Evolutionary conservation across 2,888 invertebrate genomes (phyloP).

Genomic region (Drosophila siamana): DNA sequence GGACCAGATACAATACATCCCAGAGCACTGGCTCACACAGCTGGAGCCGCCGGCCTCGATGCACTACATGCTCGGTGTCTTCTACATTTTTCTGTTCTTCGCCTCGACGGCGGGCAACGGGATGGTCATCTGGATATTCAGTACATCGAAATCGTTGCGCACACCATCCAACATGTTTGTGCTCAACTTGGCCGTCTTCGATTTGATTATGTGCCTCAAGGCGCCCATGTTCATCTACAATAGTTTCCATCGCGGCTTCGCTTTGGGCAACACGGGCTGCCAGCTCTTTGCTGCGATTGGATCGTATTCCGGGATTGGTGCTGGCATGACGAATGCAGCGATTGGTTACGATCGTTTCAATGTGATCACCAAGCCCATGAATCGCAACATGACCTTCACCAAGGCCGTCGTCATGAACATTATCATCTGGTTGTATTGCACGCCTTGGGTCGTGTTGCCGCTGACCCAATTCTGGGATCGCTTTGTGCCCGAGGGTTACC

Average conservation of each 20-base stretch:
- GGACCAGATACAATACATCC: slow-evolving; percentile 90
- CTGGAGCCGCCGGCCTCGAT: slow-evolving; percentile 92
- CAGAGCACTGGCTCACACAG: slow-evolving; percentile 92
- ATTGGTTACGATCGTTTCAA: slow-evolving; percentile 93
- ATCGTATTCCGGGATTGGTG: slow-evolving; percentile 91
- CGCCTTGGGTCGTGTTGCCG: slow-evolving; percentile 93
- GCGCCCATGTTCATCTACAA: slow-evolving; percentile 94
- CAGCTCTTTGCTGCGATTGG: slow-evolving; percentile 92
- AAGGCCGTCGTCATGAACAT: slow-evolving; percentile 91
- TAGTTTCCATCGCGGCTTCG: slow-evolving; percentile 91
- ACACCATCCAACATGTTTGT: slow-evolving; percentile 93
- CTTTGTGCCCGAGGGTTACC: slow-evolving; percentile 94
- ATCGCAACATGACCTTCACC: slow-evolving; percentile 91
- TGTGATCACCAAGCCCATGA: slow-evolving; percentile 92
- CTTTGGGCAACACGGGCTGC: slow-evolving; percentile 90
- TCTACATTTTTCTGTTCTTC: slow-evolving; percentile 91
- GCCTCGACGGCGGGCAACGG: slow-evolving; percentile 92
- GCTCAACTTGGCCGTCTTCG: slow-evolving; percentile 92
- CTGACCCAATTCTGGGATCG: slow-evolving; percentile 93
- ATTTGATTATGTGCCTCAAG: slow-evolving; percentile 94
- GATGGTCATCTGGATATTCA: slow-evolving; percentile 90
- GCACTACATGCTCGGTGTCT: slow-evolving; percentile 91
- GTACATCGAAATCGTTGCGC: slow-evolving; percentile 82
- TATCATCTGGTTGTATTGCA: slow-evolving; percentile 90
- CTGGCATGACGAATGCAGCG: slow-evolving; percentile 92